These are phyloP conservation scores for Pissodes strobi DNA, from an alignment of 1,140 invertebrate species.

Conservation along the genomic window DNA sequence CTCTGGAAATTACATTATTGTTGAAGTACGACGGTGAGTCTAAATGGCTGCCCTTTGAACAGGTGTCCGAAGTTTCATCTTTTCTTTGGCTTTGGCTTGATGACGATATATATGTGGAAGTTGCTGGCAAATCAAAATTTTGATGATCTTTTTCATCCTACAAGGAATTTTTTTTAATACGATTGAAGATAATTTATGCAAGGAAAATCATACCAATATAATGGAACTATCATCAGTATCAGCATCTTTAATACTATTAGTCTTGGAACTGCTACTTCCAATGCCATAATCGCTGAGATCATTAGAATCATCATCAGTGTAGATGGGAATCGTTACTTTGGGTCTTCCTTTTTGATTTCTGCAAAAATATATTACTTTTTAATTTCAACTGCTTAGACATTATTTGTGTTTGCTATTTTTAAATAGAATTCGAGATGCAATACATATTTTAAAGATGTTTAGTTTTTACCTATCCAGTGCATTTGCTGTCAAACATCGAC, in stretches of 20 bases:
- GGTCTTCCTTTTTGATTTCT: conserved; percentile 57
- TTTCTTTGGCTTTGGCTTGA: conserved; percentile 50
- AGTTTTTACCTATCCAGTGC: no score
- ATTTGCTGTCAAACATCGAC: no score
- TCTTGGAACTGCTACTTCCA: conserved; percentile 74
- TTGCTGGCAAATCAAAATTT: conserved; percentile 38
- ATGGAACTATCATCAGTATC: conserved; percentile 53
- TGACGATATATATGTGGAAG: conserved; percentile 39
- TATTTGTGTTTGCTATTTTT: no score
- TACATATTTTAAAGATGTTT: no score
- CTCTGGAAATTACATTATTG: conserved; percentile 22
- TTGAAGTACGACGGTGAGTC: conserved; percentile 1
- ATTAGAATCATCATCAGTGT: conserved; percentile 75
- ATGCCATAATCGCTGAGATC: conserved; percentile 83
- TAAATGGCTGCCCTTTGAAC: background rate
- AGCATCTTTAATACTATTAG: conserved; percentile 61
- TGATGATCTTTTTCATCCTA: conserved; percentile 49
- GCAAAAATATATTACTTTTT: no score
- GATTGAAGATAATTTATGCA: background rate
- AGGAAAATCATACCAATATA: conserved; percentile 46
- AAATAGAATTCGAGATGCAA: no score
- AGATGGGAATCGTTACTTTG: conserved; percentile 61
- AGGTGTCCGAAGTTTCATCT: conserved; percentile 40
- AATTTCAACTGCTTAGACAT: no score
- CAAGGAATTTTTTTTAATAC: conserved; percentile 11